phyloP scores from a whole-genome alignment of 2,797 vertebrate genomes.

The Leptoclinus maculatus region DNA sequence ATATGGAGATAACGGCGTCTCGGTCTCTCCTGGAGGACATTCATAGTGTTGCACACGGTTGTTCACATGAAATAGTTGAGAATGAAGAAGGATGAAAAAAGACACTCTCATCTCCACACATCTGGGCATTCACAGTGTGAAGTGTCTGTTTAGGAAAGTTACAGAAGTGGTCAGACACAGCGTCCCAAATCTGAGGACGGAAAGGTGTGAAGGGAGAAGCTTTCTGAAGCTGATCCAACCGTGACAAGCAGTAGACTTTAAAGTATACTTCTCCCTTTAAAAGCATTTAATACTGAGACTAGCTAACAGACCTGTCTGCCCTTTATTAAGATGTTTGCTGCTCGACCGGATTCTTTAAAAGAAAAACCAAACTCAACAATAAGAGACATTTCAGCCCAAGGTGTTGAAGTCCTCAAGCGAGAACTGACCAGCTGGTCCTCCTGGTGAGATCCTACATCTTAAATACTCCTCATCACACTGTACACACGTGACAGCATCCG shows the following conservation, averaged over 20 bases:
- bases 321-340: not conserved
- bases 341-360: not conserved
- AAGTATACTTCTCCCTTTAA: not conserved
- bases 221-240: not conserved
- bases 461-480: not conserved
- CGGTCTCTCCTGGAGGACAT: no score
- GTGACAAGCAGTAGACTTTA: not conserved
- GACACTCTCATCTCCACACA: not conserved
- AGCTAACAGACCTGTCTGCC: not conserved
- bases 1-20: no score
- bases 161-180: not conserved
- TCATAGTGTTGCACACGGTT: no score
- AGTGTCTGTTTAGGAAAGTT: not conserved
- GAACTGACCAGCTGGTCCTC: slow-evolving; percentile 5
- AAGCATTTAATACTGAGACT: not conserved
- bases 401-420: not conserved
- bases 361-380: not conserved
- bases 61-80: not conserved
- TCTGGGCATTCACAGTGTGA: not conserved
- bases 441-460: not conserved
- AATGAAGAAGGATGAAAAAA: not conserved
- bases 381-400: not conserved
- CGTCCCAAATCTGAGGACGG: not conserved
- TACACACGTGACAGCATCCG: not conserved
- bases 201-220: not conserved